Percentiles rank a stretch among this genome's conserved stretches.
These are phyloP conservation scores for Paramormyrops hopkinsi DNA, from an alignment of 2,797 vertebrate genomes.

Conservation along the genomic window DNA sequence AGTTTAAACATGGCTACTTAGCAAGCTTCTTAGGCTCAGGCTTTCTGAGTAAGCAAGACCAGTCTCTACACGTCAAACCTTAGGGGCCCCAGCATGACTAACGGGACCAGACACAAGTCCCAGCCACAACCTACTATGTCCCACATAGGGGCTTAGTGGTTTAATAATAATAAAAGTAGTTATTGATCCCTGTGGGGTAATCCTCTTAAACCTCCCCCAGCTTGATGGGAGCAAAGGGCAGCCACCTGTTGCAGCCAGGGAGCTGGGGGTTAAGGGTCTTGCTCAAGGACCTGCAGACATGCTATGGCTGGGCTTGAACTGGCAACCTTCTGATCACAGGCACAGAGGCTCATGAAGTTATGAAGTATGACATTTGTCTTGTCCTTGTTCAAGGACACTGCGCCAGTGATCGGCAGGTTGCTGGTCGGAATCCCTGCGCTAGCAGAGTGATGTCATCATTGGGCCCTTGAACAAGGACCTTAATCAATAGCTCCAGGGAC, in stretches of 20 bases:
- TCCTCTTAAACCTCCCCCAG: too few relatives aligned
- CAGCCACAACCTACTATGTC: neutral
- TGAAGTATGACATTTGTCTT: too few relatives aligned
- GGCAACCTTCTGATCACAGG: too few relatives aligned
- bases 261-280: too few relatives aligned
- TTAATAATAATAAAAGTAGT: neutral
- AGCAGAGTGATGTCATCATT: neutral
- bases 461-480: neutral
- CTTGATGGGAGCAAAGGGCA: too few relatives aligned
- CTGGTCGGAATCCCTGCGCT: neutral
- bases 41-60: neutral
- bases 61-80: neutral
- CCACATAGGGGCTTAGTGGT: neutral
- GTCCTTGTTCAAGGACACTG: neutral
- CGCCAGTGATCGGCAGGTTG: neutral
- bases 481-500: neutral
- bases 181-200: too few relatives aligned
- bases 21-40: neutral
- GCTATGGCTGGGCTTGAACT: too few relatives aligned
- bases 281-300: too few relatives aligned
- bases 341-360: too few relatives aligned
- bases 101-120: neutral
- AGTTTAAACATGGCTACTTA: neutral
- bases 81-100: neutral
- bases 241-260: too few relatives aligned